Conservation (phyloP, 1,140 invertebrate genomes). For the Drosophila kanapiae region DNA sequence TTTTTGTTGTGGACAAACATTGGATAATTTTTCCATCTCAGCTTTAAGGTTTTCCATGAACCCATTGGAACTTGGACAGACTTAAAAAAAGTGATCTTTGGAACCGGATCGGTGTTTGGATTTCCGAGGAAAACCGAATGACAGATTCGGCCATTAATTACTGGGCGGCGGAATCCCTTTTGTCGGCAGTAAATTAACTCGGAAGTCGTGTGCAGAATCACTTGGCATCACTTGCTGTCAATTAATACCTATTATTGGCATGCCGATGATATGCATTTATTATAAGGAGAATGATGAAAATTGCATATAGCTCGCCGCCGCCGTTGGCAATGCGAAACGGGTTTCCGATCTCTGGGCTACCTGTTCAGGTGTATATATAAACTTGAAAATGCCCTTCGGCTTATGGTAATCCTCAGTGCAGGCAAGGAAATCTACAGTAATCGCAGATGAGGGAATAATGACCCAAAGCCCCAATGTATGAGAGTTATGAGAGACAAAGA, state of each 20-base stretch:
- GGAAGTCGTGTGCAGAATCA: conserved; percentile 46
- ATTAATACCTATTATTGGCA: conserved; percentile 40
- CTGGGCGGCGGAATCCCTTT: conserved; percentile 22
- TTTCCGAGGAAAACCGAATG: conserved; percentile 24
- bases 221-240: conserved; percentile 23
- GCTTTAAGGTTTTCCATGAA: conserved; percentile 40
- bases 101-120: conserved; percentile 13
- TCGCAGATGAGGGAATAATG: not conserved
- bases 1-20: conserved; percentile 28
- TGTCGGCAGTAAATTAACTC: conserved; percentile 34
- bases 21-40: conserved; percentile 26
- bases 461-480: conserved; percentile 12
- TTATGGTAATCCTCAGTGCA: conserved; percentile 21
- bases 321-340: conserved; percentile 40
- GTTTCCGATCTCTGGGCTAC: conserved; percentile 18
- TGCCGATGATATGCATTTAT: conserved; percentile 42
- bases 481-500: conserved; percentile 4
- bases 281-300: conserved; percentile 32
- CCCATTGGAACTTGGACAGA: conserved; percentile 21
- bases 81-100: conserved; percentile 6
- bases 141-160: conserved; percentile 24
- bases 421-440: conserved; percentile 1
- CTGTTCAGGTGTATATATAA: not conserved
- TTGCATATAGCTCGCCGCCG: conserved; percentile 26
- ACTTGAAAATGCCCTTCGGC: conserved; percentile 43